Evolutionary conservation across 2,113 vertebrate genomes (phyloP).

Genomic region (Andinoacara biseriatus): DNA sequence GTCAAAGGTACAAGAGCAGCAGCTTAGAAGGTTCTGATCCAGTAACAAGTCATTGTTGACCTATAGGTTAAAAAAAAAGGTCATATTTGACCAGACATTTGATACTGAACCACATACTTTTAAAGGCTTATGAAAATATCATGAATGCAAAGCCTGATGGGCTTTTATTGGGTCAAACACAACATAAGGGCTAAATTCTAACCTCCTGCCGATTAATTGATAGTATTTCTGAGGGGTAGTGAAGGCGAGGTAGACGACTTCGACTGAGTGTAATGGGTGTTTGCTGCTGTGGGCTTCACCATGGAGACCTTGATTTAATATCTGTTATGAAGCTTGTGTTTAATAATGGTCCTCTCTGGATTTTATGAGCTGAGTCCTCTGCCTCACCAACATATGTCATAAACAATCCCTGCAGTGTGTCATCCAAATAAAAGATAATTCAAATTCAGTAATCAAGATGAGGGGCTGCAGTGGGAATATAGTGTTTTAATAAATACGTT

Average conservation of each 20-base stretch:
- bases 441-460: conserved; percentile 5
- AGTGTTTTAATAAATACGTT: conserved; percentile 10
- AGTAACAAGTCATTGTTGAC: neutral
- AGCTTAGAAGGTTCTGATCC: neutral
- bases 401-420: conserved; percentile 18
- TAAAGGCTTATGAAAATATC: neutral
- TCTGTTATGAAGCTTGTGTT: conserved; percentile 35
- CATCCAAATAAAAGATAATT: neutral
- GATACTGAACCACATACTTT: neutral
- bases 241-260: neutral
- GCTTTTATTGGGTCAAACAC: neutral
- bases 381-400: conserved; percentile 25
- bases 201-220: neutral
- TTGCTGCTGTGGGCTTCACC: neutral
- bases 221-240: neutral
- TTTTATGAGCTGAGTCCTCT: neutral
- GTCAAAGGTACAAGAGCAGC: neutral
- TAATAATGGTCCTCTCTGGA: neutral
- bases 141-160: neutral
- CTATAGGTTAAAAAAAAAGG: neutral
- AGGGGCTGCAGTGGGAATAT: conserved; percentile 6
- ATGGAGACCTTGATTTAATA: conserved; percentile 41
- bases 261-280: neutral
- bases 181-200: neutral
- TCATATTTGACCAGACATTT: neutral